These are phyloP conservation scores for Bicyclus anynana DNA, from an alignment of 1,140 invertebrate genomes.

Conservation along the genomic window DNA sequence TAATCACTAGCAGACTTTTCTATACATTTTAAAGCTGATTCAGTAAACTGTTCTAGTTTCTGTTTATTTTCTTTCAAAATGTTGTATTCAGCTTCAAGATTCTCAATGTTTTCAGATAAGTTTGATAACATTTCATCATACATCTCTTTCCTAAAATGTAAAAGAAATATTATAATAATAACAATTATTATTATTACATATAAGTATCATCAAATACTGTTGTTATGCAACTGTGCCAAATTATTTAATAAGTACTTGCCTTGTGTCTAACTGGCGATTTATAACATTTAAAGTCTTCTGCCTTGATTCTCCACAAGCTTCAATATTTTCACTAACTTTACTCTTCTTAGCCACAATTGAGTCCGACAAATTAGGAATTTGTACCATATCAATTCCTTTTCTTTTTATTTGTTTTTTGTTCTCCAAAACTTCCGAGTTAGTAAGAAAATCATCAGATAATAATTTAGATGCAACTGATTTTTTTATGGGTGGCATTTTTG, in stretches of 20 bases:
- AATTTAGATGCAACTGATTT: constrained; percentile 40
- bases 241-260: constrained; percentile 23
- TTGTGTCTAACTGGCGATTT: constrained; percentile 39
- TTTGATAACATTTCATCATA: constrained; percentile 47
- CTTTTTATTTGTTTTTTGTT: constrained; percentile 44
- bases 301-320: constrained; percentile 40
- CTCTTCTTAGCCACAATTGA: constrained; percentile 38
- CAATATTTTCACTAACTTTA: constrained; percentile 33
- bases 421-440: constrained; percentile 47
- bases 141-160: constrained; percentile 44
- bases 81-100: constrained; percentile 50
- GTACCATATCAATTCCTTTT: constrained; percentile 32
- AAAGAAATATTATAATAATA: background rate
- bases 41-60: constrained; percentile 54
- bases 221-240: background rate
- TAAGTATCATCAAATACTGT: too few species aligned
- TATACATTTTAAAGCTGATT: constrained; percentile 54
- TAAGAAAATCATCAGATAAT: constrained; percentile 45
- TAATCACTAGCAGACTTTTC: constrained; percentile 49
- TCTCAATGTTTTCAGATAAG: constrained; percentile 40
- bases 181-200: background rate
- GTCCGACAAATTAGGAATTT: constrained; percentile 30
- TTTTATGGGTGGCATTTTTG: background rate
- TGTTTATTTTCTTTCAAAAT: constrained; percentile 57
- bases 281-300: constrained; percentile 46